Base-by-base conservation (phyloP, 2,797 vertebrate genomes). In the Babyrousa celebensis region DNA sequence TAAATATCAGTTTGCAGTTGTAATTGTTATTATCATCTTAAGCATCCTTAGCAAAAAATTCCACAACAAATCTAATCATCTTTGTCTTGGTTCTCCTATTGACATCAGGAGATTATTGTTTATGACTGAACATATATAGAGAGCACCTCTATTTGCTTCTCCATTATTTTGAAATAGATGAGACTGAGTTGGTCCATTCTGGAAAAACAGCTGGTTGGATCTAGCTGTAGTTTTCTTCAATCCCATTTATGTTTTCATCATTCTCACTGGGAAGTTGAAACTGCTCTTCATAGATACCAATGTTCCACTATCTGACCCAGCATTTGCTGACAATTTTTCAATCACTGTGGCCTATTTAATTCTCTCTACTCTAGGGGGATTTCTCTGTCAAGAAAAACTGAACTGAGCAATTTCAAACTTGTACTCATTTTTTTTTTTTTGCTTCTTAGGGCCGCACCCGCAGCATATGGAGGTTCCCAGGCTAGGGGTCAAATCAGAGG, bases 11-110 rank as follows among this genome's bases (percentile, higher is more conserved):
- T 74, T 85, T 72, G 54, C 58, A 56, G 23, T 62, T 78, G 71
- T 88, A 48, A 17, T 85, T 60, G 14, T 91, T 88, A 78, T 88
- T 89, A 82, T 63, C 2, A 56, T 54, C 54, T 92, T 68, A 89
- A 95, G 54, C 54, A 89, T 82, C 6, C 56, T 89, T 82, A 82
- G 75, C 60, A 67, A 95, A 93, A 91, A 79, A 36, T 67, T 89
- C 48, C 1, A 6, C 36, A 82, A 60, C 17, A 68, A 82, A 74
- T 80, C 54, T 17, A 89, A 82, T 77, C 54, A 65, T 2, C 43
- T 48, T 67, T 92, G 11, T 86, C 23, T 80, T 79, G 48, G 52
- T 84, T 78, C 52, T 92, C 36, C 48, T n/a, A n/a, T 56, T 43
- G 68, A 85, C 29, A 56, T 77, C 6, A 60, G 29, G 62, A 85